Percentiles rank a stretch among this genome's conserved stretches.
These are phyloP conservation scores for Patella depressa DNA, from an alignment of 2,888 invertebrate species.

Conservation along the genomic window DNA sequence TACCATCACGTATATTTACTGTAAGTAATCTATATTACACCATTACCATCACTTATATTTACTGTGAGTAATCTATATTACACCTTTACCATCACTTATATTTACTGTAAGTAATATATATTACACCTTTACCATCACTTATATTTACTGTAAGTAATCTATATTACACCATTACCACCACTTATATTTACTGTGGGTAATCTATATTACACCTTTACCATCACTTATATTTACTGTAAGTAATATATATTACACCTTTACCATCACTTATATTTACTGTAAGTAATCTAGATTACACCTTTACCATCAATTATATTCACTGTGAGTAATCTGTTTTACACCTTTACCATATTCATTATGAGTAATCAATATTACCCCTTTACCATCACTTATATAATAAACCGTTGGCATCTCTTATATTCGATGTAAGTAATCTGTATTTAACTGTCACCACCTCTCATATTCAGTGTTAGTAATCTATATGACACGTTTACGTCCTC, in stretches of 20 bases:
- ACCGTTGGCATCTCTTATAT: slow-evolving; percentile 46
- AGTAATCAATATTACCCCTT: no score
- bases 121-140: slow-evolving; percentile 48
- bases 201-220: slow-evolving; percentile 29
- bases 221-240: slow-evolving; percentile 50
- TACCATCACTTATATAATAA: slow-evolving; percentile 39
- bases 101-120: slow-evolving; percentile 43
- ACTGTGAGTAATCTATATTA: no score
- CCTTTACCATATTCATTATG: no score
- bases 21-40: no score
- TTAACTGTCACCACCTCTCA: no score
- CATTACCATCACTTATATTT: no score
- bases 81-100: slow-evolving; percentile 48
- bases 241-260: slow-evolving; percentile 38
- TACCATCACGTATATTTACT: no score
- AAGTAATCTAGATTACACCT: slow-evolving; percentile 39
- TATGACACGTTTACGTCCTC: no score
- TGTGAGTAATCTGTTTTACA: slow-evolving; percentile 44
- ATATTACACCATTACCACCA: slow-evolving; percentile 44
- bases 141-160: slow-evolving; percentile 45
- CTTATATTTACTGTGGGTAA: slow-evolving; percentile 48
- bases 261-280: slow-evolving; percentile 51
- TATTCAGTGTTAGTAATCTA: no score
- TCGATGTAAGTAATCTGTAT: no score
- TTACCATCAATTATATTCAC: slow-evolving; percentile 47